These are phyloP conservation scores for Pseudochirops cupreus DNA, from an alignment of 2,797 vertebrate genomes.

Conservation along the genomic window DNA sequence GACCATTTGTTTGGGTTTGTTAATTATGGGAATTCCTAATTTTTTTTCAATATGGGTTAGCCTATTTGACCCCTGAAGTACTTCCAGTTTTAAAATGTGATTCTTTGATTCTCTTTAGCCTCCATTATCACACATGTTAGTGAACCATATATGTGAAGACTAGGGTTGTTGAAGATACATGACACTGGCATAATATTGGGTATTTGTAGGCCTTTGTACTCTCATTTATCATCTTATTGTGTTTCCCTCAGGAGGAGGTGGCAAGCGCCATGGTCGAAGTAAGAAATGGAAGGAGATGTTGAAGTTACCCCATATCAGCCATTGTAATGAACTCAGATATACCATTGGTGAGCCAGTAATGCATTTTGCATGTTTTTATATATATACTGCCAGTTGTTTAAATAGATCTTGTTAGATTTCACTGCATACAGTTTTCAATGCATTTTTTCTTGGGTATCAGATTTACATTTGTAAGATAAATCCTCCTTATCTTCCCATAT, in stretches of 20 bases:
- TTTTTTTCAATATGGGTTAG: neutral
- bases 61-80: neutral
- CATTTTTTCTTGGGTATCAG: neutral
- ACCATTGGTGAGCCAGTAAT: constrained; percentile 87
- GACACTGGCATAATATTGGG: neutral
- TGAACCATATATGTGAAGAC: neutral
- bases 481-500: neutral
- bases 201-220: constrained; percentile 40
- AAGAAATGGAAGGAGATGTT: constrained; percentile 97
- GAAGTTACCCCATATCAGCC: constrained; percentile 92
- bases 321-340: constrained; percentile 90
- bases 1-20: neutral
- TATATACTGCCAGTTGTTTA: neutral
- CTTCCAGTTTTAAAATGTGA: neutral
- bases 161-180: neutral
- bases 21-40: neutral
- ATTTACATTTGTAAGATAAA: neutral
- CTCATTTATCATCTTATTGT: neutral
- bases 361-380: neutral
- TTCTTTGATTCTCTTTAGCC: neutral
- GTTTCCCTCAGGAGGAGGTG: constrained; percentile 87
- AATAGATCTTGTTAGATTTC: neutral
- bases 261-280: constrained; percentile 93
- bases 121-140: neutral
- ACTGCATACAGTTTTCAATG: neutral